A percentile compares a stretch with the other conserved stretches of the same genome.
These are phyloP conservation scores for Clarias pachynema DNA, from an alignment of 2,797 vertebrate species.

Conservation along the genomic window DNA sequence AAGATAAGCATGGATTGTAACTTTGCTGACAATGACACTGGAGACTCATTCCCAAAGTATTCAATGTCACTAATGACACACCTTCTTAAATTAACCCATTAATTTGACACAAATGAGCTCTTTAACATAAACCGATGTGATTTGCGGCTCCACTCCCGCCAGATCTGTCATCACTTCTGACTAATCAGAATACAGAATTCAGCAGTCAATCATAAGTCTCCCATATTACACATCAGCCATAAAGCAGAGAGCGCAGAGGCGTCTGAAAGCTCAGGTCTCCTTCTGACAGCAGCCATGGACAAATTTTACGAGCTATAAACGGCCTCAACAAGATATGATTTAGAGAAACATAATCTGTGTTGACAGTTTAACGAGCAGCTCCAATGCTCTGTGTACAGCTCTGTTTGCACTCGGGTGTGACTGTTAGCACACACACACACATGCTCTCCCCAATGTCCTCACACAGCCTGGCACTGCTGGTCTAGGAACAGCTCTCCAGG, in stretches of 20 bases:
- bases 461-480: slow-evolving; percentile 20
- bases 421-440: slow-evolving; percentile 5
- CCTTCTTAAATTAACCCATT: neutral
- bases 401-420: slow-evolving; percentile 49
- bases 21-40: neutral
- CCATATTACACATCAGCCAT: neutral
- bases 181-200: neutral
- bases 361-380: slow-evolving; percentile 50
- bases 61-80: neutral
- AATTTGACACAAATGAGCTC: neutral
- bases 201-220: neutral
- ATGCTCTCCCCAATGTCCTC: slow-evolving; percentile 12
- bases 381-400: slow-evolving; percentile 33
- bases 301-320: slow-evolving; percentile 53
- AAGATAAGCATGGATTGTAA: too few relatives aligned
- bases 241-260: neutral
- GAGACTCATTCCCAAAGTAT: neutral
- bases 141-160: neutral
- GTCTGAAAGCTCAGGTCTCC: slow-evolving; percentile 10
- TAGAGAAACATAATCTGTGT: slow-evolving; percentile 46
- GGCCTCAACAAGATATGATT: slow-evolving; percentile 44
- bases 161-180: neutral
- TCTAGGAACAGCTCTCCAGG: slow-evolving; percentile 15
- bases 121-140: neutral
- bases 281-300: slow-evolving; percentile 36